Base-by-base conservation (phyloP, 2,113 vertebrate species). In the Chroicocephalus ridibundus region DNA sequence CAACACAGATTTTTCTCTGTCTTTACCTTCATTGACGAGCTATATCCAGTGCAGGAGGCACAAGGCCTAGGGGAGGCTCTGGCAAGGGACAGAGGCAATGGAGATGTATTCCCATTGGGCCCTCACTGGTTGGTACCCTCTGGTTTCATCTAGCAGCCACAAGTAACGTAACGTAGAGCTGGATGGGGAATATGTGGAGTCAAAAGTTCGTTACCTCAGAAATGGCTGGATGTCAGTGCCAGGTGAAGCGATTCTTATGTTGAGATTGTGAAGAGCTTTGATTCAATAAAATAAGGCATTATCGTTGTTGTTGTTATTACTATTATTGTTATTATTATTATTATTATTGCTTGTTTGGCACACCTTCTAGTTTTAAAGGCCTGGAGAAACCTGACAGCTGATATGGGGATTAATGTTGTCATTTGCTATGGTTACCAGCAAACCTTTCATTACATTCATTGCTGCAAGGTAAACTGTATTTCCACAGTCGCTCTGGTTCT, bases 371-470 rank as follows among this genome's bases (percentile, higher is more conserved):
- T 88, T 94, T 77, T 80, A 91, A 80, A 93, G 91, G 57, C 82
- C 44, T 75, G 58, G 54, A 95, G 72, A 96, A 88, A 81, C 47
- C 52, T 93, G 91, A 94, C 78, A 86, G 68, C n/a, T 91, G 87
- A 94, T 82, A 86, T 9, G n/a, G 38, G 58, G 58, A 93, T 93
- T 97, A 88, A 86, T 40, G 51, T 72, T 96, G 89, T 91, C 64
- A 71, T 96, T 96, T 97, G 58, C 76, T 96, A 55, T 81, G 89
- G 86, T 88, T 93, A 81, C 89, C 64, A 91, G 82, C 20, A 96
- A 97, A 90, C 68, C 75, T 95, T 91, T 90, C 71, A 90, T 95
- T 96, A 91, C 81, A 75, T 82, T 88, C 78, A 60, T 75, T 88
- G 81, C 91, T 90, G 75, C 62, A 82, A 93, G 91, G 87, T 86